Base-by-base conservation (phyloP, 2,888 invertebrate genomes). In the Andrena chrysosceles region DNA sequence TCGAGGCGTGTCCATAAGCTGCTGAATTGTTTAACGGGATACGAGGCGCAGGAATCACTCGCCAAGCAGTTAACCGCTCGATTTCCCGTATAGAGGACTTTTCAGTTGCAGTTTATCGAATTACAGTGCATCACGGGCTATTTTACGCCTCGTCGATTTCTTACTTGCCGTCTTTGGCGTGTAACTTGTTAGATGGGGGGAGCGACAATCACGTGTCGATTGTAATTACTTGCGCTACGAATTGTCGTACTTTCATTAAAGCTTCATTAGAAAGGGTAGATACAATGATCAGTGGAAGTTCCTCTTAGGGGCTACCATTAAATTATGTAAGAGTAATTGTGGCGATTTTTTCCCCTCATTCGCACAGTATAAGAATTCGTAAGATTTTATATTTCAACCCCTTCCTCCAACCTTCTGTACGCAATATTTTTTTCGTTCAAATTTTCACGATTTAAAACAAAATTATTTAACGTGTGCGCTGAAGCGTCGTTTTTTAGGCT, bases 1-100 rank as follows among this genome's bases (percentile, higher is more conserved):
- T 52, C 56, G 29, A 81, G 62, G 31, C 68, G 59, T 81, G 68
- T 74, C 74, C 29, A 42, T 23, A 29, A 16, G 54, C 23, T 20
- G 64, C n/a, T 23, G 20, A 68, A 76, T 83, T 69, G 63, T 56
- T 81, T 82, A 69, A 72, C 69, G 54, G 66, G 72, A 77, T 56
- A 75, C 52, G 29, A 13, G 8, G 59, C 35, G 26, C 48, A 35
- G 49, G 74, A 71, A 83, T 74, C 60, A 63, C 63, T 82, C 77
- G 70, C 74, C 72, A 68, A 13, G 42, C 35, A 20, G 60, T 56
- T 26, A 33, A 33, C 64, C 70, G 42, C 42, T 63, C 31, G 54
- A 67, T 64, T 74, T 74, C 62, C 42, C 68, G 52, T 76, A 59
- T 49, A 56, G 64, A 60, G 64, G 20, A 72, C 20, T 23, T 59